A percentile compares a stretch with the other conserved stretches of the same genome.
These are phyloP conservation scores for Gallinago nigripennis DNA, from an alignment of 2,797 vertebrate genomes.

Conservation along the genomic window DNA sequence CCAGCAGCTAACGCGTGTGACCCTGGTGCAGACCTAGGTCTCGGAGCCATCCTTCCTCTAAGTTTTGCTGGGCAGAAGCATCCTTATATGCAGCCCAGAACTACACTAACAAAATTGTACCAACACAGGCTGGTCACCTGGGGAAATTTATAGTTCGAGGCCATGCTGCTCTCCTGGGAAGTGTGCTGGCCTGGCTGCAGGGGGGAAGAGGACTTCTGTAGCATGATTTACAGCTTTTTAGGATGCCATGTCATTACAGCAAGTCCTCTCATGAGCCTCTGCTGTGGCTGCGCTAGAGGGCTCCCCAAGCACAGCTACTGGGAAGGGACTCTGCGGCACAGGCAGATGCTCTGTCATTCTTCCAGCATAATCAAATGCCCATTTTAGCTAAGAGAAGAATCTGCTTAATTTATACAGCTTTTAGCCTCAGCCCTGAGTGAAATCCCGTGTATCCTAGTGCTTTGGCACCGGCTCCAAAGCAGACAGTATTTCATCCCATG, in stretches of 20 bases:
- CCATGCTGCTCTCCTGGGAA: background rate
- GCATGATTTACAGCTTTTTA: background rate
- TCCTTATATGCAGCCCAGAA: background rate
- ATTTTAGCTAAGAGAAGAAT: background rate
- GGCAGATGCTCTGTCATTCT: background rate
- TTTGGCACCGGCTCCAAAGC: background rate
- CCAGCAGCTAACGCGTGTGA: background rate
- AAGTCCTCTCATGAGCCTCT: background rate
- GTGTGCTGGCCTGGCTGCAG: background rate
- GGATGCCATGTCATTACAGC: rapidly evolving
- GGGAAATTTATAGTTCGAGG: background rate
- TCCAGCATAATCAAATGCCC: background rate
- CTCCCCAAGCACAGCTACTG: background rate
- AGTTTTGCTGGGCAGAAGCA: background rate
- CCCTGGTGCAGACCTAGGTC: background rate
- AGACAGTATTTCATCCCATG: background rate
- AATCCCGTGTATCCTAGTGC: rapidly evolving
- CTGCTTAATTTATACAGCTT: background rate
- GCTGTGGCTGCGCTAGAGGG: background rate
- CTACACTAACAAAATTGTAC: background rate
- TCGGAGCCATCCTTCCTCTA: background rate
- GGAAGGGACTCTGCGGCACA: background rate
- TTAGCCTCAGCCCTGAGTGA: background rate
- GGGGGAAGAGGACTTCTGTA: background rate
- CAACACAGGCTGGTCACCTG: no score